A percentile compares a stretch with the other conserved stretches of the same genome.
Conservation (phyloP, 2,113 vertebrate species). For the Chaetorhynchus papuensis region DNA sequence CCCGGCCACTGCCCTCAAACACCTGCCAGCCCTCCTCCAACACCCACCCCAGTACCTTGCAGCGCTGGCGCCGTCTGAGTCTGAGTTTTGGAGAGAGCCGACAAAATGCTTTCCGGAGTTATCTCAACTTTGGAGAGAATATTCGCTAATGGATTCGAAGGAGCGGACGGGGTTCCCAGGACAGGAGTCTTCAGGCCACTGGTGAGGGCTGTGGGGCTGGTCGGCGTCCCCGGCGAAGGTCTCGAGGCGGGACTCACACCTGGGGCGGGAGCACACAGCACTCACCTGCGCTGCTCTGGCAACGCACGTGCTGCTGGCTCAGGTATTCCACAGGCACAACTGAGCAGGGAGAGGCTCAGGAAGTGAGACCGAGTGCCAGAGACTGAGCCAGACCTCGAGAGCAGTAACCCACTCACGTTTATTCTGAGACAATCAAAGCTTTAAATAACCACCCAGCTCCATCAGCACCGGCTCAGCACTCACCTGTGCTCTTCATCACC, state of each 20-base stretch:
- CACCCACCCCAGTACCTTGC: slow-evolving; percentile 72
- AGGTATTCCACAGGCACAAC: background rate
- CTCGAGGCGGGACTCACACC: slow-evolving; percentile 87
- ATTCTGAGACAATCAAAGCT: background rate
- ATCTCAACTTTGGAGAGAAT: slow-evolving; percentile 96
- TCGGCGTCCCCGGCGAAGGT: slow-evolving; percentile 85
- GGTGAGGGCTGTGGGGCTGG: slow-evolving; percentile 79
- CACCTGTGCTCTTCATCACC: slow-evolving; percentile 96
- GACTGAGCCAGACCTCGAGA: background rate
- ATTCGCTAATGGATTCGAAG: slow-evolving; percentile 84
- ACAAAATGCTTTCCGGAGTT: slow-evolving; percentile 91
- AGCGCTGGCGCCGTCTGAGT: slow-evolving; percentile 74
- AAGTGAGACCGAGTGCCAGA: background rate
- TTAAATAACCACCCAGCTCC: background rate
- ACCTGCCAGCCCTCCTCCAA: background rate
- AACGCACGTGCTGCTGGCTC: rapidly evolving
- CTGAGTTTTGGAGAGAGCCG: slow-evolving; percentile 91
- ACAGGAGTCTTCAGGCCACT: slow-evolving; percentile 77
- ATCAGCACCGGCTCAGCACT: background rate
- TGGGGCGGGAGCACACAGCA: slow-evolving; percentile 56
- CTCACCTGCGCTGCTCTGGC: background rate
- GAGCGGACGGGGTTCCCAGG: slow-evolving; percentile 60
- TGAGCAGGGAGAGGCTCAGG: background rate
- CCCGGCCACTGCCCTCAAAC: rapidly evolving
- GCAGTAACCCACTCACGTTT: rapidly evolving